A percentile compares a stretch with the other conserved stretches of the same genome.
Conservation (phyloP, 2,113 vertebrate genomes). For the Ctenomys sociabilis region DNA sequence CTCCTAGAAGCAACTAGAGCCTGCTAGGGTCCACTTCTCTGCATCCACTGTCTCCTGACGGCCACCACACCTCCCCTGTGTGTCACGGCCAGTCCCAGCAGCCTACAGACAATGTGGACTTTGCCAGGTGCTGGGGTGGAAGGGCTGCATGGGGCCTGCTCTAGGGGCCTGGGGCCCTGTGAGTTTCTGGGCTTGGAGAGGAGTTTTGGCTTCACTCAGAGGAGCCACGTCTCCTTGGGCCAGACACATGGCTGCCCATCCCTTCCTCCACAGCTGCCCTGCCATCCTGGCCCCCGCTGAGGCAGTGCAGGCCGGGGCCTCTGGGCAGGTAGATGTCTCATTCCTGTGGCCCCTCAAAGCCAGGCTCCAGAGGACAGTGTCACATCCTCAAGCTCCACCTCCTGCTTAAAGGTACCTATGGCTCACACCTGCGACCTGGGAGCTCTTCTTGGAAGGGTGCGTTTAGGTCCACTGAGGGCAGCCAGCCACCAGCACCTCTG, state of each 20-base stretch:
- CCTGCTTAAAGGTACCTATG: neutral
- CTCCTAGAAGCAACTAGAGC: neutral
- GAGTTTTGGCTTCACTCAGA: neutral
- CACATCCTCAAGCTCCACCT: neutral
- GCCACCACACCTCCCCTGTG: too few relatives aligned
- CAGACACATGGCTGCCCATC: neutral
- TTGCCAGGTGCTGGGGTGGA: neutral
- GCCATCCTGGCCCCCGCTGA: neutral
- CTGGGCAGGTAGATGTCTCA: neutral
- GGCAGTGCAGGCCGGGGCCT: constrained; percentile 53
- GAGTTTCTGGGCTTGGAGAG: neutral
- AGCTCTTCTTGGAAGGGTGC: neutral
- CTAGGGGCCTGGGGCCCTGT: neutral
- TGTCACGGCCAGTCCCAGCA: neutral
- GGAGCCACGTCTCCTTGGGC: neutral
- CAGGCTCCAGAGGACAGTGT: neutral
- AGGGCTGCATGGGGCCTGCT: too few relatives aligned
- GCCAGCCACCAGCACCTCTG: neutral
- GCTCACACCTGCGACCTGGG: neutral
- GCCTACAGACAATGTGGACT: neutral
- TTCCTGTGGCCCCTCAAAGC: neutral
- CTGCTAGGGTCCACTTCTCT: neutral
- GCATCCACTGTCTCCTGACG: neutral
- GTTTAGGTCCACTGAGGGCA: neutral
- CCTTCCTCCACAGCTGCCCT: too few relatives aligned